These are phyloP conservation scores for Spizaetus ornatus DNA, from an alignment of 2,113 vertebrate genomes.

Conservation along the genomic window DNA sequence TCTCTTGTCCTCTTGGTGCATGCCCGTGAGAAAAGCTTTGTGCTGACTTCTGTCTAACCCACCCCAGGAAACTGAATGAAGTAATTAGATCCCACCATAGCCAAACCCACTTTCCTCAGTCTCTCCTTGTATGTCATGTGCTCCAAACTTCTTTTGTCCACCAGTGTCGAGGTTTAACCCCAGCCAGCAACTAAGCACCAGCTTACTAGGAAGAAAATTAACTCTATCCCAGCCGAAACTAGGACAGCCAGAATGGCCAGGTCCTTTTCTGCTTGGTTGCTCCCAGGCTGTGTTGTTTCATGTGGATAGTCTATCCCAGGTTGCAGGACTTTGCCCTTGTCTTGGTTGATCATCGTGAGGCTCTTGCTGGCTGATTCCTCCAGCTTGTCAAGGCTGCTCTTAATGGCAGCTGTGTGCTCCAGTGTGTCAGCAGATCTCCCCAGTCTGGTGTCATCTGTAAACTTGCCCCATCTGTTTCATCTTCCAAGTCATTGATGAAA, in stretches of 20 bases:
- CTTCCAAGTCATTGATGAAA: not conserved
- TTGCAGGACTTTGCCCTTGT: not conserved
- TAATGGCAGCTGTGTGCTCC: not conserved
- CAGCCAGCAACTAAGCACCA: no score
- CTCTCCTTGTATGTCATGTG: not conserved
- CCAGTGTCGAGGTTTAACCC: no score
- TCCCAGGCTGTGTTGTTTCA: not conserved
- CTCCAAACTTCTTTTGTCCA: not conserved
- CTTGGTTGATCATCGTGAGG: not conserved
- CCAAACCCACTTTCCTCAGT: not conserved
- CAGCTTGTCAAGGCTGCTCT: not conserved
- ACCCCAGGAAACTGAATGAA: not conserved
- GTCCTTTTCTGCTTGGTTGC: not conserved
- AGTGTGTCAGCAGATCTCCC: not conserved
- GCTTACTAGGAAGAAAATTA: no score
- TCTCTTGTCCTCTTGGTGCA: not conserved
- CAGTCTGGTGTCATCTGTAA: not conserved
- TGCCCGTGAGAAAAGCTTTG: not conserved
- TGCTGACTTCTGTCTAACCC: not conserved
- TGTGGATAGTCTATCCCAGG: not conserved
- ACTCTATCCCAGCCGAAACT: no score
- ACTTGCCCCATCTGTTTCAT: not conserved
- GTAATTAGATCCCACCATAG: not conserved
- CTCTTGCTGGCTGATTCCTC: accelerated
- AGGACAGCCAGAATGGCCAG: not conserved